A percentile compares a stretch with the other conserved stretches of the same genome.
Conservation (phyloP, 2,888 invertebrate genomes). For the Apotomis betuletana region DNA sequence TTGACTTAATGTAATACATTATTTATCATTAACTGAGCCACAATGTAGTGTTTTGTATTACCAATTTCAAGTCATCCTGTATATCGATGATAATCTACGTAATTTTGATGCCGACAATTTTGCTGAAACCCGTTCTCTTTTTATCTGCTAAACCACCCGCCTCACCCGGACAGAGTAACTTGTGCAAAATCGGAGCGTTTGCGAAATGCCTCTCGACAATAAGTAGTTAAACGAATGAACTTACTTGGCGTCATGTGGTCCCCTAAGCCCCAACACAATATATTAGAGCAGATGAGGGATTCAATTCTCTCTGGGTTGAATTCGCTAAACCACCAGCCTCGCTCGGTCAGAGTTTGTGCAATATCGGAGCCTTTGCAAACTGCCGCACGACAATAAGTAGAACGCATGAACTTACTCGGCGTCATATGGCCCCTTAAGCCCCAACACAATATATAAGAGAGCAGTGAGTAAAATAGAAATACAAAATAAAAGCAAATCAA, state of each 20-base stretch:
- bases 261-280: not conserved
- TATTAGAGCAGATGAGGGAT: not conserved
- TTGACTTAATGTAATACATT: no score
- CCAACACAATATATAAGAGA: not conserved
- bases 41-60: no score
- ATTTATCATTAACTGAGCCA: no score
- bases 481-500: no score
- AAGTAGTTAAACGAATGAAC: slow-evolving; percentile 36
- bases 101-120: not conserved
- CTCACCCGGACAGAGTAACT: slow-evolving; percentile 12
- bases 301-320: not conserved
- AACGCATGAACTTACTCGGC: slow-evolving; percentile 32
- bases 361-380: slow-evolving; percentile 31
- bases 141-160: slow-evolving; percentile 6
- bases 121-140: not conserved
- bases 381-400: slow-evolving; percentile 35
- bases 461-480: slow-evolving; percentile 2
- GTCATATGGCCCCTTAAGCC: slow-evolving; percentile 28
- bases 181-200: slow-evolving; percentile 30
- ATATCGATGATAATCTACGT: no score
- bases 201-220: slow-evolving; percentile 26
- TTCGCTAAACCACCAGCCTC: slow-evolving; percentile 10
- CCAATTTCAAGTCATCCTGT: no score
- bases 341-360: slow-evolving; percentile 23
- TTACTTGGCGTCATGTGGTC: slow-evolving; percentile 33